Evolutionary conservation across 2,797 vertebrate genomes (phyloP).

Genomic region (Hylomyscus alleni): DNA sequence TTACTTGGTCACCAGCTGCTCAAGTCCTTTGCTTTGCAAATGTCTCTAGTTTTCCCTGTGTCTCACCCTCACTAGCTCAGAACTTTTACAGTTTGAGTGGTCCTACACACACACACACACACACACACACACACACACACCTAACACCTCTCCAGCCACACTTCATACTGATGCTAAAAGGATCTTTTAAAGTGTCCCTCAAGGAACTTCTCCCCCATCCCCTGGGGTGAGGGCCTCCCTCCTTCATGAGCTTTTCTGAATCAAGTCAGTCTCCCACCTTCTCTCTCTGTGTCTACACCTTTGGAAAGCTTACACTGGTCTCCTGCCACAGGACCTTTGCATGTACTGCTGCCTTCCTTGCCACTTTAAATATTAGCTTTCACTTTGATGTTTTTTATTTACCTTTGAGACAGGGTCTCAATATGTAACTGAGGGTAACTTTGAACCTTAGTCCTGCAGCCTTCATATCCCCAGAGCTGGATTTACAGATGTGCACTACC

Average conservation of each 20-base stretch:
- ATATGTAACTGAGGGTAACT: not conserved
- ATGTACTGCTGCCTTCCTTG: not conserved
- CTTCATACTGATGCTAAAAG: not conserved
- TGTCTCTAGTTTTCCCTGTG: not conserved
- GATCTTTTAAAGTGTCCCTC: not conserved
- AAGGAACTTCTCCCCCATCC: not conserved
- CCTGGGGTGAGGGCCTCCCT: too few species aligned
- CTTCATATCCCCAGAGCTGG: not conserved
- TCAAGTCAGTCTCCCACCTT: not conserved
- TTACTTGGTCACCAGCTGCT: too few species aligned
- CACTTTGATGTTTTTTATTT: not conserved
- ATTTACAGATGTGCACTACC: not conserved
- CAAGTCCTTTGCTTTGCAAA: not conserved
- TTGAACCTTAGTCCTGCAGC: not conserved
- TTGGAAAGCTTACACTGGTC: not conserved
- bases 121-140: not conserved
- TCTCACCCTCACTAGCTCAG: not conserved
- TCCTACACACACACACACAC: not conserved
- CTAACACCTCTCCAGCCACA: not conserved
- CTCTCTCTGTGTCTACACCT: not conserved
- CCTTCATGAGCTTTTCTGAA: rapidly evolving
- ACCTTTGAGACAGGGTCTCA: not conserved
- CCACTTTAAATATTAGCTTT: not conserved
- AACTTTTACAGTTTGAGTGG: not conserved
- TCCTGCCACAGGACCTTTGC: not conserved